Evolutionary conservation across 2,888 invertebrate species (phyloP), one percentile per base, ranked within the genome.

Genomic region (Nymphalis urticae): DNA sequence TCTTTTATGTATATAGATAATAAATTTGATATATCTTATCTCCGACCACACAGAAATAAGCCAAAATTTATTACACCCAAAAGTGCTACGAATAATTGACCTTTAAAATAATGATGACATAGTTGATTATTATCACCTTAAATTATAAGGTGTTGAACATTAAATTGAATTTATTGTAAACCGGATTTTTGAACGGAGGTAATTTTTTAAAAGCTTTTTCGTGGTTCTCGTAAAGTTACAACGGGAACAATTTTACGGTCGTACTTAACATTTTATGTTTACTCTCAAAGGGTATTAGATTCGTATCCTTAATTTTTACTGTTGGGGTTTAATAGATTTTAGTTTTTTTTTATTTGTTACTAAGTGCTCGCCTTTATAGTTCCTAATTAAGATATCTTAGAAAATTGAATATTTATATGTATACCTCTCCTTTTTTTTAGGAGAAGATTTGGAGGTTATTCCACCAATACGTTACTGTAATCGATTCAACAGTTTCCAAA

Each of bases 121-220:
- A 58, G 65, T 62, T 58, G 72, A 72, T 72, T 32, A 63, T 62
- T 65, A 72, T 72, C 69, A 54, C 59, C 67, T 54, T 67, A 70
- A 70, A 72, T 72, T 68, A 72, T 64, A 70, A 70, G 65, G 69
- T 70, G 72, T 67, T 69, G 70, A 60, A 54, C 67, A 56, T 67
- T 65, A 64, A 69, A 62, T 51, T 67, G 67, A 69, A 72, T 72
- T 72, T 72, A 72, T 69, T 50, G 67, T 59, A 48, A 63, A 68
- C 71, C 16, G 60, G 71, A 63, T 66, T 54, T 48, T 7, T 56
- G 50, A 21, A 16, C 10, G 21, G 21, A 21, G 21, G 56, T 62
- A 24, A 61, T 56, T 60, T 48, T 56, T 64, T 54, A 56, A 64
- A 27, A 42, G 50, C 50, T 42, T 53, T 62, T 69, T 60, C 64